phyloP scores from a whole-genome alignment of 30 jellyfish, hydroid and myxozoan genomes.

The Turritopsis dohrnii region DNA sequence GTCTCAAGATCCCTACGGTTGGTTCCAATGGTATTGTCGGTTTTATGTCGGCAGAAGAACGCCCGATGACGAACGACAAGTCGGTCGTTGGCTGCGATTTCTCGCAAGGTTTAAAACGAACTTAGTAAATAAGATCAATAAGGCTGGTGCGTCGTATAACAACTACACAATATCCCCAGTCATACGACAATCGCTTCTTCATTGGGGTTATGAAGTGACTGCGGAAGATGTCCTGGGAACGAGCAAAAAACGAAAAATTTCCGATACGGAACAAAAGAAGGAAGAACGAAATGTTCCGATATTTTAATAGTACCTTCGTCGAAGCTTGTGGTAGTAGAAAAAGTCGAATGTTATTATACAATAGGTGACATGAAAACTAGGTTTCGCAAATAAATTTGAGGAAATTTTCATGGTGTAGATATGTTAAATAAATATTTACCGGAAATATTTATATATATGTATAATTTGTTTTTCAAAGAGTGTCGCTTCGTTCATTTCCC shows the following conservation, averaged over 20 bases:
- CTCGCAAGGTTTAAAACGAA: constrained; percentile 30
- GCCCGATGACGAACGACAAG: constrained; percentile 33
- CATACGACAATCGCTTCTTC: constrained; percentile 33
- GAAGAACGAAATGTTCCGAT: not conserved
- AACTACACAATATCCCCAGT: constrained; percentile 37
- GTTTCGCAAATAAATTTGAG: too few relatives aligned
- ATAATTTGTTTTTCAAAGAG: too few relatives aligned
- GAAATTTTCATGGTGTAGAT: too few relatives aligned
- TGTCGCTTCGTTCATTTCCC: too few relatives aligned
- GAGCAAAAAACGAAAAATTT: not conserved
- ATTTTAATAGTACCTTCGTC: not conserved
- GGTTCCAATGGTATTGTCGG: constrained; percentile 52
- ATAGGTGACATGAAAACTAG: too few relatives aligned
- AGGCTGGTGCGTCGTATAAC: constrained; percentile 21
- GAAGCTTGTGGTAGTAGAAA: too few relatives aligned
- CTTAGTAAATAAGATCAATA: constrained; percentile 21
- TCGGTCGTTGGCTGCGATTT: constrained; percentile 37
- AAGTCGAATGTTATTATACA: too few relatives aligned
- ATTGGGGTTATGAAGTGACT: constrained; percentile 31
- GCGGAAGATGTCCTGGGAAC: constrained; percentile 19
- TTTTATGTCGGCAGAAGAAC: constrained; percentile 42
- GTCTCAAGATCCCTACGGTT: constrained; percentile 42
- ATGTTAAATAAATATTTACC: too few relatives aligned
- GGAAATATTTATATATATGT: too few relatives aligned
- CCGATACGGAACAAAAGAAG: not conserved